A percentile compares a stretch with the other conserved stretches of the same genome.
These are phyloP conservation scores for Tipula helvola DNA, from an alignment of 2,888 invertebrate species.

Conservation along the genomic window DNA sequence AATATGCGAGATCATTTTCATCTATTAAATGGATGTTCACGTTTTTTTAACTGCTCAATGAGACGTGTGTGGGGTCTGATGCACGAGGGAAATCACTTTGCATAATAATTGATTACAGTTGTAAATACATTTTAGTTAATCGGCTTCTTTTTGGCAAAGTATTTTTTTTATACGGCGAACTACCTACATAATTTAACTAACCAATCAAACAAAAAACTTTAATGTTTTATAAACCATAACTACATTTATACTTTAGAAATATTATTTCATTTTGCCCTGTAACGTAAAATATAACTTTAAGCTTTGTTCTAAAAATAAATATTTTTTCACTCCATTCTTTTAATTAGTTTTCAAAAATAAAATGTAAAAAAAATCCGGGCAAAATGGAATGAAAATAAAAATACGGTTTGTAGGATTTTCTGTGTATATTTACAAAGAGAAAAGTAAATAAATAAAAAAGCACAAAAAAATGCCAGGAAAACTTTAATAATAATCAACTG, in stretches of 20 bases:
- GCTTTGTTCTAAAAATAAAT: background rate
- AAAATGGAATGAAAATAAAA: background rate
- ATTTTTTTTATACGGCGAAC: too few relatives aligned
- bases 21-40: background rate
- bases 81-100: too few relatives aligned
- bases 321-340: background rate
- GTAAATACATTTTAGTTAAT: too few relatives aligned
- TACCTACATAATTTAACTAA: too few relatives aligned
- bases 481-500: constrained; percentile 4
- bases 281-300: background rate
- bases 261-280: background rate
- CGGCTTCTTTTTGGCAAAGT: too few relatives aligned
- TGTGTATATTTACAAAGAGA: background rate
- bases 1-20: background rate
- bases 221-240: background rate
- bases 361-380: background rate
- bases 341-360: background rate
- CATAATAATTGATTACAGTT: too few relatives aligned
- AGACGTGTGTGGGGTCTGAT: background rate
- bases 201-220: background rate
- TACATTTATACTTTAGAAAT: background rate
- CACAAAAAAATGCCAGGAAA: background rate
- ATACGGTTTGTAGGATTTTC: background rate
- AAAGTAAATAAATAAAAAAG: constrained; percentile 4
- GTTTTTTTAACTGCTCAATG: background rate